Conservation (phyloP, 2,888 invertebrate genomes). For the Drosophila ustulata region DNA sequence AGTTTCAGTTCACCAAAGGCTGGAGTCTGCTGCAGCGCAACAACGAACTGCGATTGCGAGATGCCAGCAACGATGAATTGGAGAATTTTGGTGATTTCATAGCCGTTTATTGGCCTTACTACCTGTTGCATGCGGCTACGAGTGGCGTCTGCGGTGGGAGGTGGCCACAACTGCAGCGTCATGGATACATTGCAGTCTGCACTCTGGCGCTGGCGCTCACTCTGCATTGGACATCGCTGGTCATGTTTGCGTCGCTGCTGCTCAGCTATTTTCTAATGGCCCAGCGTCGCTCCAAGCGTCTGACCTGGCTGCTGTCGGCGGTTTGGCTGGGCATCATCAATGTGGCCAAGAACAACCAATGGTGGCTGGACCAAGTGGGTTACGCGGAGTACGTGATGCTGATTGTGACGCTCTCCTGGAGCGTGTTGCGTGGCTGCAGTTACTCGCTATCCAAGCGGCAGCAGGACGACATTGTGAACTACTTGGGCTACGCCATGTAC, state of each 20-base stretch:
- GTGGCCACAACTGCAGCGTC: constrained; percentile 54
- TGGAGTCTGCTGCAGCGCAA: constrained; percentile 76
- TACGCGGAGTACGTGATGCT: constrained; percentile 81
- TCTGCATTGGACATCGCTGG: constrained; percentile 61
- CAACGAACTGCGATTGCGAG: constrained; percentile 61
- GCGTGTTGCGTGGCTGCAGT: constrained; percentile 91
- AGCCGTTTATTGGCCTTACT: constrained; percentile 77
- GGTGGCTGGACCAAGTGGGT: constrained; percentile 71
- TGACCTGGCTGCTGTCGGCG: constrained; percentile 76
- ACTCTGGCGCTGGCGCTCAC: constrained; percentile 66
- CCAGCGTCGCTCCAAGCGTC: constrained; percentile 53
- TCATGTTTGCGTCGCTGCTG: constrained; percentile 63
- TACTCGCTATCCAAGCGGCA: constrained; percentile 34
- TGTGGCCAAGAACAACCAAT: constrained; percentile 62
- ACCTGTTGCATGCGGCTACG: constrained; percentile 75
- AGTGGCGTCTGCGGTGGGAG: constrained; percentile 59
- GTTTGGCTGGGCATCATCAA: constrained; percentile 80
- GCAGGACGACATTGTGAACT: constrained; percentile 86
- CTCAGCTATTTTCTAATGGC: constrained; percentile 74
- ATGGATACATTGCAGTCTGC: constrained; percentile 70
- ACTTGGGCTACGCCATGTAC: constrained; percentile 92
- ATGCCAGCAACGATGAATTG: constrained; percentile 83
- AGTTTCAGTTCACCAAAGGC: constrained; percentile 74
- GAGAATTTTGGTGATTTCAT: constrained; percentile 82
- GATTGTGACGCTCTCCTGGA: constrained; percentile 87